Base-by-base conservation (phyloP, 2,888 invertebrate genomes). In the Drosophila peninsularis region DNA sequence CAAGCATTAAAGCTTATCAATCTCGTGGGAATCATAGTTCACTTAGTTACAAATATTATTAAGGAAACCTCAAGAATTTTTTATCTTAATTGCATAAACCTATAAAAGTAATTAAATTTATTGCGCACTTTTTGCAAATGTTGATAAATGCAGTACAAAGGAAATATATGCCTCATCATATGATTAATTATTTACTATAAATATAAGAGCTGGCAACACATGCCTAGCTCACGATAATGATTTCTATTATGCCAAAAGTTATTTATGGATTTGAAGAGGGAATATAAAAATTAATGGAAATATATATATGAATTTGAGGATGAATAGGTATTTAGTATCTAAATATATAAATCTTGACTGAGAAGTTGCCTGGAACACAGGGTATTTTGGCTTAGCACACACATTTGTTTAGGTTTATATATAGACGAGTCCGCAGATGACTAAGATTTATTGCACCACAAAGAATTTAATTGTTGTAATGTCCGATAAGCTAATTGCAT, bases 101-200 rank as follows among this genome's bases (percentile, higher is more conserved):
- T 47, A 55, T 44, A 57, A 76, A 63, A 30, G 24, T 34, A 77
- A 72, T 72, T 63, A 42, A 50, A 57, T 39, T 62, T 45, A 56
- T 73, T 75, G 67, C 62, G 44, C 41, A 52, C 32, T n/a, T 19
- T 61, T 65, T 34, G n/a, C 10, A 44, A 41, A 64, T 17, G 34
- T 42, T 55, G 19, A 36, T 57, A 57, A 39, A 47, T 47, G 10
- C 6, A 24, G 19, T 21, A 19, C 10, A 11, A 44, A 55, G n/a
- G 4, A 19, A 14, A 19, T 50, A 24, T 52, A 47, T 24, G 24
- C 24, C 24, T 24, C 24, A 4, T 24, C 24, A 24, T 24, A 24
- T 24, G 24, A 30, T 30, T 11, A 49, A 32, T 49, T 49, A 32
- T 17, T 45, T 47, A n/a, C 5, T 19, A 32, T 49, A 7, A 32